Conservation (phyloP, 2,888 invertebrate species). For the Encarsia formosa region DNA sequence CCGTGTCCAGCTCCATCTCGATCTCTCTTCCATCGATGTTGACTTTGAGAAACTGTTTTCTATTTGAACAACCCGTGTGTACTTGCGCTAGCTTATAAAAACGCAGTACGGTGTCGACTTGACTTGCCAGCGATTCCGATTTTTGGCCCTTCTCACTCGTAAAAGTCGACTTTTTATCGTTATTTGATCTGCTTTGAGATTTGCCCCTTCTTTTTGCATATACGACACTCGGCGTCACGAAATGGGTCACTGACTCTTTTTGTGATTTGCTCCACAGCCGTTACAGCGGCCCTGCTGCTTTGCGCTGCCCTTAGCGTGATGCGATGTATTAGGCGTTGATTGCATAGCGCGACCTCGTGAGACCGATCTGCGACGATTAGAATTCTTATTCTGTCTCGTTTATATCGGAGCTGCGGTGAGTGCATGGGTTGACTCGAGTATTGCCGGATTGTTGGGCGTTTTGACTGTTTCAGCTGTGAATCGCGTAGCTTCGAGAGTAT, state of each 20-base stretch:
- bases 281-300: not conserved
- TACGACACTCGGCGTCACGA: not conserved
- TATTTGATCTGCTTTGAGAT: not conserved
- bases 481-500: conserved; percentile 18
- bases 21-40: not conserved
- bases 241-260: not conserved
- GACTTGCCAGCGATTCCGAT: not conserved
- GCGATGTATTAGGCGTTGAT: too few species aligned
- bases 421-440: not conserved
- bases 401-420: not conserved
- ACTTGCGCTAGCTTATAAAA: not conserved
- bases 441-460: not conserved
- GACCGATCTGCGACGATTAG: too few species aligned
- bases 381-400: too few species aligned
- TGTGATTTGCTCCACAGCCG: not conserved
- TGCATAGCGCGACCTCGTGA: too few species aligned
- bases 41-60: not conserved
- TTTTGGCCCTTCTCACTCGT: not conserved
- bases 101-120: not conserved
- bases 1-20: not conserved
- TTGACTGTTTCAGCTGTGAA: not conserved
- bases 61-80: not conserved
- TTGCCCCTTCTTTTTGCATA: not conserved
- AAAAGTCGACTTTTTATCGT: not conserved
- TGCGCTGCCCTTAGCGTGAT: too few species aligned